phyloP scores from a whole-genome alignment of 2,888 invertebrate species.

The Notocelia uddmanniana region DNA sequence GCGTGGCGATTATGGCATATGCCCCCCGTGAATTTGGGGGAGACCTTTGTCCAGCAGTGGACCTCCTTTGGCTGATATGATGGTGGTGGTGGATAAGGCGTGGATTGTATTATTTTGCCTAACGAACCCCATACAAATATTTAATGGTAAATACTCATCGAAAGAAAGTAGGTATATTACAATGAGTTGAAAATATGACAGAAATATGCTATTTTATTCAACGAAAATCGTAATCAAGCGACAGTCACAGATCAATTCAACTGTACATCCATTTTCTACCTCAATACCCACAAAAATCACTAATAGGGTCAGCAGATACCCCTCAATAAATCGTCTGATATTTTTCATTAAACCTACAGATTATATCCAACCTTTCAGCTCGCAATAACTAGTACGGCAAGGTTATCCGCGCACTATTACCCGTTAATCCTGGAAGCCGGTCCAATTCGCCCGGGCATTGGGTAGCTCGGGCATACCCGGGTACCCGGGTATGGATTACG shows the following conservation, averaged over 20 bases:
- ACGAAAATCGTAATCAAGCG: not conserved
- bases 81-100: too few relatives aligned
- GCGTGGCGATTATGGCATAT: too few relatives aligned
- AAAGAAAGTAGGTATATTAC: not conserved
- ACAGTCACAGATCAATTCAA: not conserved
- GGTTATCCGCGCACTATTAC: conserved; percentile 43
- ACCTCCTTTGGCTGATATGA: too few relatives aligned
- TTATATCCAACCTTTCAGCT: conserved; percentile 45
- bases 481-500: conserved; percentile 42
- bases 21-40: too few relatives aligned
- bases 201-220: not conserved
- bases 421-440: conserved; percentile 45
- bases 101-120: too few relatives aligned
- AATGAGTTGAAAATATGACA: not conserved
- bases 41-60: too few relatives aligned
- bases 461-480: conserved; percentile 4
- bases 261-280: not conserved
- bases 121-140: not conserved
- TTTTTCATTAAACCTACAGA: conserved; percentile 44
- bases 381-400: conserved; percentile 38
- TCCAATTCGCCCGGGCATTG: conserved; percentile 43
- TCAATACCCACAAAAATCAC: conserved; percentile 24
- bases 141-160: too few relatives aligned
- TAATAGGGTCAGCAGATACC: conserved; percentile 30
- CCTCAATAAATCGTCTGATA: conserved; percentile 40